Evolutionary conservation across 2,888 invertebrate genomes (phyloP), one percentile per base, ranked within the genome.

Genomic region (Lycaena phlaeas): DNA sequence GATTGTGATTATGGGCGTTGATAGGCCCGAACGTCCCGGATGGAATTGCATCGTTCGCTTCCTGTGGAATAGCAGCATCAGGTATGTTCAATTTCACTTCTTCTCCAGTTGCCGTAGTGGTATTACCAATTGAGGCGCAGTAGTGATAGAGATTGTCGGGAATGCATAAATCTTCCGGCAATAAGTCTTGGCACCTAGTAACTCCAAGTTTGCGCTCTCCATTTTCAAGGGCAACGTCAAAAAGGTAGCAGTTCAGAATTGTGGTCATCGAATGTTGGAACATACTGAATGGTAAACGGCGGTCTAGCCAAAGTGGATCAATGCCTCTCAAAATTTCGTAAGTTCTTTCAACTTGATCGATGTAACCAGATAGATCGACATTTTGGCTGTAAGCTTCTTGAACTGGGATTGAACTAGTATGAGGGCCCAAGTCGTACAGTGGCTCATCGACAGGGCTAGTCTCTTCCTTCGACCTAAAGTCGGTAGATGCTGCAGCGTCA

Each of bases 301-400:
- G n/a, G n/a, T n/a, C n/a, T n/a, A n/a, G n/a, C n/a, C n/a, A n/a
- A n/a, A n/a, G n/a, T n/a, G n/a, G n/a, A n/a, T n/a, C n/a, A n/a
- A n/a, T n/a, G n/a, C n/a, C n/a, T n/a, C n/a, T n/a, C n/a, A n/a
- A n/a, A n/a, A n/a, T n/a, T n/a, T n/a, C n/a, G n/a, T n/a, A n/a
- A n/a, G n/a, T n/a, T n/a, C n/a, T n/a, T n/a, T 57, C 52, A 0
- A 53, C 36, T n/a, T 55, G 54, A 10, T 54, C 53, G 0, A 56
- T 41, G 4, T 40, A 56, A 0, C 54, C 58, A 0, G 48, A 40
- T 2, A 56, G 48, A 0, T 58, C 55, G 27, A 51, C 49, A 7
- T 55, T 55, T 7, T 54, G 52, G 1, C 47, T 45, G 10, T 56
- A 54, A 0, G 1, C 39, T 4, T n/a, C n/a, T n/a, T n/a, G n/a